Base-by-base conservation (phyloP, 37 sponge, comb jelly and placozoan genomes). In the Geodia barretti region DNA sequence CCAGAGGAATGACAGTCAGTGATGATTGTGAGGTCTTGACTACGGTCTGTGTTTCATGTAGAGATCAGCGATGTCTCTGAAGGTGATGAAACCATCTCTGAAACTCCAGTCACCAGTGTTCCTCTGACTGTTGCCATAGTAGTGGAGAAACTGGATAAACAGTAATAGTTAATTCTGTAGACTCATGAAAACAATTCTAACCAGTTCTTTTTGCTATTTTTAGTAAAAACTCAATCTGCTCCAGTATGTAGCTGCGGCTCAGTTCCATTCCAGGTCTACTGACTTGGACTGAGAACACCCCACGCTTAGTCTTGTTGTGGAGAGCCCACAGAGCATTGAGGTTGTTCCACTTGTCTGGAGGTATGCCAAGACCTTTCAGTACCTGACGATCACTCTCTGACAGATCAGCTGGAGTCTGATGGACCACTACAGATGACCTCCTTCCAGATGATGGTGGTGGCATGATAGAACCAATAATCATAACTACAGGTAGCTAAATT, bases 101-200 rank as follows among this genome's bases (percentile, higher is more conserved):
- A 93, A 93, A 64, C 94, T 89, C 94, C 94, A 93, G 84, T 89
- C 87, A 31, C 94, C 94, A 17, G 94, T 86, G 36, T 40, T 68
- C 40, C 68, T 72, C 86, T 79, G 79, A 29, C 94, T 83, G 62
- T 60, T 74, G 14, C 94, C 94, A 74, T 76, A 43, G 62, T 93
- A 93, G 83, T 90, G n/a, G n/a, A n/a, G n/a, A n/a, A n/a, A n/a
- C n/a, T n/a, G n/a, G n/a, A n/a, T n/a, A 34, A 8, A 65, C 8
- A 8, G 17, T 11, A 65, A 11, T 65, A 7, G n/a, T 24, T 65
- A 24, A 14, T 8, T n/a, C n/a, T n/a, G n/a, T n/a, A n/a, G n/a
- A n/a, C n/a, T n/a, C n/a, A n/a, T n/a, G n/a, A n/a, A n/a, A n/a
- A n/a, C n/a, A n/a, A n/a, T n/a, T n/a, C n/a, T n/a, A n/a, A n/a